Percentiles rank a stretch among this genome's conserved stretches.
Evolutionary conservation across 2,113 vertebrate species (phyloP).

Genomic region (Tor tambroides): DNA sequence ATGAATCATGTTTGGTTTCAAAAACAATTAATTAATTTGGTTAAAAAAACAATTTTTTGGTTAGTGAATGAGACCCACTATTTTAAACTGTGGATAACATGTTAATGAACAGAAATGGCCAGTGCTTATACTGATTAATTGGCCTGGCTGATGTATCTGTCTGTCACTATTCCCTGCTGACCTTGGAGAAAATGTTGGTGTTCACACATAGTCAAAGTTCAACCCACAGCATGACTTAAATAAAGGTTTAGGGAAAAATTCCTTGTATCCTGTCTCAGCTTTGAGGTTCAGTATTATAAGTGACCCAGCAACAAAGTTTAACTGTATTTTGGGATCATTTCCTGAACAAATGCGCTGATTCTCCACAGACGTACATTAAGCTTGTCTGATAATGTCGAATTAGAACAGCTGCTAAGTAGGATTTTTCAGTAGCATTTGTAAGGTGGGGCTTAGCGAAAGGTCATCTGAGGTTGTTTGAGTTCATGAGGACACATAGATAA

Average conservation of each 20-base stretch:
- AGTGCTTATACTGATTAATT: too few species aligned
- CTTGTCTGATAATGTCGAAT: not conserved
- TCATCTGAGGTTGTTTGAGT: not conserved
- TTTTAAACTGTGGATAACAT: not conserved
- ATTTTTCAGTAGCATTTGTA: not conserved
- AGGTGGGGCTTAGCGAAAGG: not conserved
- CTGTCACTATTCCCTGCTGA: too few species aligned
- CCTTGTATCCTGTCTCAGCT: not conserved
- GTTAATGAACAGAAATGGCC: not conserved
- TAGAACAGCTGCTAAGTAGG: not conserved
- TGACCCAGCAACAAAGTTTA: not conserved
- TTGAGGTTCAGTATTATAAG: not conserved
- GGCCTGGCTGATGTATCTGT: too few species aligned
- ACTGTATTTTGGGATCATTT: not conserved
- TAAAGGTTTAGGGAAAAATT: not conserved
- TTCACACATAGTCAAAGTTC: not conserved
- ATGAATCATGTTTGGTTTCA: too few species aligned
- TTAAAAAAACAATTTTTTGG: too few species aligned
- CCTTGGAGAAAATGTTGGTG: too few species aligned
- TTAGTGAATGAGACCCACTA: too few species aligned
- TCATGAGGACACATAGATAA: not conserved
- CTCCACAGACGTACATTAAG: not conserved
- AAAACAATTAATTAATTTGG: too few species aligned
- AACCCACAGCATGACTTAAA: not conserved
- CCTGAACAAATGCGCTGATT: not conserved